Conservation (phyloP, 2,113 vertebrate genomes). For the Callorhinus ursinus region DNA sequence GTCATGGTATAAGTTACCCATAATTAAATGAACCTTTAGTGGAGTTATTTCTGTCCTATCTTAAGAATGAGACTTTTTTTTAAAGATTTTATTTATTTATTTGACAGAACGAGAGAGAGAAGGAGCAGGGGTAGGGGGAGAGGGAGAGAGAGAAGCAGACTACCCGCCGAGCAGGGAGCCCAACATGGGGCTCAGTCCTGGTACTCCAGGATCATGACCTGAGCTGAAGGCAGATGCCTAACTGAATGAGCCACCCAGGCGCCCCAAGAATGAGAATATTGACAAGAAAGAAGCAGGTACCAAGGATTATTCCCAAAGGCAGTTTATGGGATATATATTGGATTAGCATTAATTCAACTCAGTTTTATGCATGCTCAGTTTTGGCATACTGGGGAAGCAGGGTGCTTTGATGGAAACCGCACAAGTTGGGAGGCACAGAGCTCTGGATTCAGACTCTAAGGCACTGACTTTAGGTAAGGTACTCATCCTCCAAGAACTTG, state of each 20-base stretch:
- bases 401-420: not conserved
- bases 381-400: not conserved
- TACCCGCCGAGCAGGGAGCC: not conserved
- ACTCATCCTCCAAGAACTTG: not conserved
- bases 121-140: too few species aligned
- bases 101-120: not conserved
- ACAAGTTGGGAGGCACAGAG: not conserved
- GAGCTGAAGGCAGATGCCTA: too few species aligned
- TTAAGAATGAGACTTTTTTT: not conserved
- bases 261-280: not conserved
- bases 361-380: not conserved
- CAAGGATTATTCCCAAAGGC: not conserved
- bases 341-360: not conserved
- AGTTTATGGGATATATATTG: not conserved
- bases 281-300: not conserved
- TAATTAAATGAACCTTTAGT: not conserved
- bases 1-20: not conserved
- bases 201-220: not conserved
- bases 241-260: not conserved
- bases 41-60: not conserved
- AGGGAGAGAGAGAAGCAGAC: not conserved
- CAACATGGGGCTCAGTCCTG: not conserved
- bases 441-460: not conserved
- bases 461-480: not conserved
- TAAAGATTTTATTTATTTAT: not conserved